A percentile compares a stretch with the other conserved stretches of the same genome.
These are phyloP conservation scores for Thelaira solivaga DNA, from an alignment of 2,888 invertebrate species.

Conservation along the genomic window DNA sequence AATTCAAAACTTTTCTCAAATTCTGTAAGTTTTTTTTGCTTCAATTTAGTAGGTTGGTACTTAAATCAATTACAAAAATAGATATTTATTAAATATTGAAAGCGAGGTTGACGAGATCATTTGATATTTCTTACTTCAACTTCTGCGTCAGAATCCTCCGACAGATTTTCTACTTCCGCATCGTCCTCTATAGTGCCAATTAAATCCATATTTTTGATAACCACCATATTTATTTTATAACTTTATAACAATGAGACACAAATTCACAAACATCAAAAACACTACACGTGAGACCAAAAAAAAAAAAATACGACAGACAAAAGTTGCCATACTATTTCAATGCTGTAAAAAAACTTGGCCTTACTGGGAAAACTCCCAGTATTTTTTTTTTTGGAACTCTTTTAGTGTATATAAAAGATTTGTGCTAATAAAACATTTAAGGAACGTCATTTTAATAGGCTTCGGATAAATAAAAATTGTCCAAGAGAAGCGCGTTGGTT, in stretches of 20 bases:
- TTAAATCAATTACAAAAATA: conserved; percentile 71
- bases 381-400: background rate
- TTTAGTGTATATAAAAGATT: background rate
- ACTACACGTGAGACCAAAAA: conserved; percentile 31
- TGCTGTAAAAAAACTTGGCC: background rate
- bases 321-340: background rate
- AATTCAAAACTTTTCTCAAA: conserved; percentile 91
- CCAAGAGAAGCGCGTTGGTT: conserved; percentile 42
- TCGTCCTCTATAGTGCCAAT: conserved; percentile 91
- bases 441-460: conserved; percentile 26
- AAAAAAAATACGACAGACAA: background rate
- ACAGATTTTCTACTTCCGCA: conserved; percentile 87
- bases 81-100: conserved; percentile 8
- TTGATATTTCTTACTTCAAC: conserved; percentile 80
- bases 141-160: conserved; percentile 89
- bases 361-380: conserved; percentile 3
- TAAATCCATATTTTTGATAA: conserved; percentile 78
- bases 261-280: background rate
- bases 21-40: conserved; percentile 83
- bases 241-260: background rate
- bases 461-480: conserved; percentile 12
- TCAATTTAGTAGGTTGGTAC: conserved; percentile 90
- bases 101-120: background rate
- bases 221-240: conserved; percentile 35
- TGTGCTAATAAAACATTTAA: background rate